Evolutionary conservation across 2,113 vertebrate species (phyloP).

Genomic region (Mandrillus leucophaeus): DNA sequence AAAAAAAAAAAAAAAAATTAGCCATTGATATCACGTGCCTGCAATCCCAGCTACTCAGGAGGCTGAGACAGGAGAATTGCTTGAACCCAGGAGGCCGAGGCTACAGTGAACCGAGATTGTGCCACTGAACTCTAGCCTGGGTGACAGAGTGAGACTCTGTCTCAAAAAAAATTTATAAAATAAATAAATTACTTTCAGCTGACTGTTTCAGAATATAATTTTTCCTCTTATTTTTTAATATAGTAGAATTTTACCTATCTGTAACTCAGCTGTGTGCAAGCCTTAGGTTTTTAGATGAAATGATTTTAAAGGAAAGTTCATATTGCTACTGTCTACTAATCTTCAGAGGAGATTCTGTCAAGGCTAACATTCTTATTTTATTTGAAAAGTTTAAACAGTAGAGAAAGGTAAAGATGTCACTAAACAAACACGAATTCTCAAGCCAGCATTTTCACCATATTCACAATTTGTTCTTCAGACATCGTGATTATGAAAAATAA

Average conservation of each 20-base stretch:
- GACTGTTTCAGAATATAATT: not conserved
- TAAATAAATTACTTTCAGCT: not conserved
- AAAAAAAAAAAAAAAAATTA: too few species aligned
- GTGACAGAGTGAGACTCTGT: too few species aligned
- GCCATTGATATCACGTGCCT: too few species aligned
- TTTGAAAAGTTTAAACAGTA: not conserved
- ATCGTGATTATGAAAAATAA: not conserved
- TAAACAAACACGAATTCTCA: not conserved
- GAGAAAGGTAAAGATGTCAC: not conserved
- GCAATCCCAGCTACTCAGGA: too few species aligned
- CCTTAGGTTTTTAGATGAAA: not conserved
- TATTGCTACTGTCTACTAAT: not conserved
- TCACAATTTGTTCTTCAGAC: not conserved
- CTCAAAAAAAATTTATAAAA: too few species aligned
- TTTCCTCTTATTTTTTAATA: not conserved
- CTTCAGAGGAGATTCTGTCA: not conserved
- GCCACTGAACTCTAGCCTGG: too few species aligned
- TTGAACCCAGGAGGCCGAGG: too few species aligned
- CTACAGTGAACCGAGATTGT: too few species aligned
- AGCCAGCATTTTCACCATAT: not conserved
- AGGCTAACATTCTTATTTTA: not conserved
- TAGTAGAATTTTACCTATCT: not conserved
- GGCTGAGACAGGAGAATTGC: too few species aligned
- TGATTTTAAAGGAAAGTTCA: slow-evolving; percentile 8
- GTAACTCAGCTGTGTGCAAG: not conserved